These are phyloP conservation scores for Daubentonia madagascariensis DNA, from an alignment of 2,113 vertebrate genomes.

Conservation along the genomic window DNA sequence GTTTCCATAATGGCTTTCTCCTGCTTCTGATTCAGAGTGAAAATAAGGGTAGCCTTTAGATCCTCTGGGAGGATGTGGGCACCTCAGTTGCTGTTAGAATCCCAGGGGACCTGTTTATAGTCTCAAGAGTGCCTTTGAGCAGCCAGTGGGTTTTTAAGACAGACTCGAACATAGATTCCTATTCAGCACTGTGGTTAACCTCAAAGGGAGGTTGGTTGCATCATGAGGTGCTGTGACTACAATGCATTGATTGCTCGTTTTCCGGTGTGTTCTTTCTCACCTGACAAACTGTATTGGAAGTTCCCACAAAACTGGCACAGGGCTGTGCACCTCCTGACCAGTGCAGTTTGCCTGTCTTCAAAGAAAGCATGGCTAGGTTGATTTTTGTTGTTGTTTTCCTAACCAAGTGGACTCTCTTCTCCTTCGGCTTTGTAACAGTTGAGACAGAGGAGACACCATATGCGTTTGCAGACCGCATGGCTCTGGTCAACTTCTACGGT, in stretches of 20 bases:
- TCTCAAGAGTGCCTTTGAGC: neutral
- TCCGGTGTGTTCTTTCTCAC: too few species aligned
- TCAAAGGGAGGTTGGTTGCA: fast-evolving
- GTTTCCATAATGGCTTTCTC: neutral
- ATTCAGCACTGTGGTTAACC: neutral
- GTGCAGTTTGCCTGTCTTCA: neutral
- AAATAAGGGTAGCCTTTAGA: neutral
- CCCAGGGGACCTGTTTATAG: neutral
- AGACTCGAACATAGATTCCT: neutral
- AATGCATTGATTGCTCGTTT: fast-evolving
- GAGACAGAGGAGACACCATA: neutral
- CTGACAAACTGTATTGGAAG: fast-evolving
- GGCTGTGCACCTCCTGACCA: fast-evolving
- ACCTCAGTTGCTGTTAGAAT: fast-evolving
- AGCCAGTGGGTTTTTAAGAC: neutral
- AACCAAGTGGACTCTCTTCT: neutral
- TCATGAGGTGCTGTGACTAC: too few species aligned
- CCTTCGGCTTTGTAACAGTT: fast-evolving
- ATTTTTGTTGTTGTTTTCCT: neutral
- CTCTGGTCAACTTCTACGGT: neutral
- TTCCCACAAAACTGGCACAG: fast-evolving
- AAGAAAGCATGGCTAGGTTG: neutral
- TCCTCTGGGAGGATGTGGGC: fast-evolving
- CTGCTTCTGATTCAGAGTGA: neutral
- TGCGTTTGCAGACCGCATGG: fast-evolving